Conservation (phyloP, 2,888 invertebrate genomes). For the Anticlea derivata region DNA sequence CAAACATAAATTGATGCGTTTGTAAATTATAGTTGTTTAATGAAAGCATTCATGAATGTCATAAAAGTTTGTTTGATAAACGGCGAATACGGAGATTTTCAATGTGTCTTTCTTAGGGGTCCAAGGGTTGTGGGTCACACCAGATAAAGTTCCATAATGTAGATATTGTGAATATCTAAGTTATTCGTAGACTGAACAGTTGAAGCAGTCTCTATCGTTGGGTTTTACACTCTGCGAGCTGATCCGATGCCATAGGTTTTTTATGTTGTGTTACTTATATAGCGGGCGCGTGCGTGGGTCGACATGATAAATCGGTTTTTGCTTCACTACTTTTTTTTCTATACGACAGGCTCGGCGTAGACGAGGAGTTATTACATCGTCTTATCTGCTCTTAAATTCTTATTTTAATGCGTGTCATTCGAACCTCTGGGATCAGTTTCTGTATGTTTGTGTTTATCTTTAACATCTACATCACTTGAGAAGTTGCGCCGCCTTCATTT, state of each 20-base stretch:
- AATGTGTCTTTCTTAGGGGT: constrained; percentile 61
- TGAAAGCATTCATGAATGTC: constrained; percentile 23
- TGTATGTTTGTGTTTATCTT: constrained; percentile 43
- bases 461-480: constrained; percentile 27
- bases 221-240: constrained; percentile 78
- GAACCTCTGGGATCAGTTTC: constrained; percentile 45
- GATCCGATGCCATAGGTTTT: constrained; percentile 66
- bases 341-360: constrained; percentile 70
- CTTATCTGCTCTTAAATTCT: constrained; percentile 50
- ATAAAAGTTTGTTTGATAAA: constrained; percentile 49
- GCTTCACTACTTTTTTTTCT: constrained; percentile 68
- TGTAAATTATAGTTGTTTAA: constrained; percentile 27
- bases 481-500: constrained; percentile 58
- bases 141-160: constrained; percentile 81
- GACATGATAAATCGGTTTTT: constrained; percentile 78
- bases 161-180: constrained; percentile 84
- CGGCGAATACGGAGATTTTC: constrained; percentile 61
- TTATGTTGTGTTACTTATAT: constrained; percentile 73
- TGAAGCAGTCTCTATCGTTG: constrained; percentile 78
- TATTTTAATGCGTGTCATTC: constrained; percentile 55
- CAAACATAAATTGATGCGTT: constrained; percentile 20
- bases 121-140: constrained; percentile 65
- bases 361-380: constrained; percentile 65
- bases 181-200: constrained; percentile 74
- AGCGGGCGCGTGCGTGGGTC: constrained; percentile 75